A percentile compares a stretch with the other conserved stretches of the same genome.
Evolutionary conservation across 2,888 invertebrate genomes (phyloP).

Genomic region (Xylota sylvarum): DNA sequence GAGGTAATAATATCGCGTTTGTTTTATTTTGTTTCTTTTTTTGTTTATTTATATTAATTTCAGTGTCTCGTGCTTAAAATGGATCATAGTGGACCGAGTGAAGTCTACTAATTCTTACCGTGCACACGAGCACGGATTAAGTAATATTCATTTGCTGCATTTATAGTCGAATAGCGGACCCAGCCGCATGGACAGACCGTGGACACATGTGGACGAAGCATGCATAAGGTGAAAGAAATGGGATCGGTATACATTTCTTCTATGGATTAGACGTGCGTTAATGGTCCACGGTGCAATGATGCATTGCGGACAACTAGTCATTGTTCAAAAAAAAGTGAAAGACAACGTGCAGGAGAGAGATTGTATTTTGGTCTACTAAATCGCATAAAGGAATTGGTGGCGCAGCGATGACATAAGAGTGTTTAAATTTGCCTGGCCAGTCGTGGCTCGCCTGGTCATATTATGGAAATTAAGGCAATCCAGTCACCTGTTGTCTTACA

Average conservation of each 20-base stretch:
- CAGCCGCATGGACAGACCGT: not conserved
- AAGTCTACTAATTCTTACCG: conserved; percentile 1
- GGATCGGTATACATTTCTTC: conserved; percentile 64
- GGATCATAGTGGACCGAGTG: conserved; percentile 15
- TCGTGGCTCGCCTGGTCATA: not conserved
- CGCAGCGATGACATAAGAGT: not conserved
- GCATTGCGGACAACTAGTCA: conserved; percentile 57
- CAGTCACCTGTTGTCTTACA: not conserved
- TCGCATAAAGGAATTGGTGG: conserved; percentile 22
- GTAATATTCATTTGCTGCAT: conserved; percentile 66
- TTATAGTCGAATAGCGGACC: conserved; percentile 46
- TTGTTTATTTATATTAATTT: conserved; percentile 60
- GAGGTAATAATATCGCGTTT: conserved; percentile 23
- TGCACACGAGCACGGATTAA: conserved; percentile 48
- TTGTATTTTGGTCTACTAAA: conserved; percentile 34
- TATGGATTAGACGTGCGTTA: conserved; percentile 61
- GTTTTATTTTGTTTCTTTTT: conserved; percentile 32
- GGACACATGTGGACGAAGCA: conserved; percentile 22
- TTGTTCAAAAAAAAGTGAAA: conserved; percentile 71
- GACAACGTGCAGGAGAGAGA: conserved; percentile 33
- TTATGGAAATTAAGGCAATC: not conserved
- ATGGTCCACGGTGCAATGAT: conserved; percentile 64
- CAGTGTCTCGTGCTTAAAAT: conserved; percentile 44
- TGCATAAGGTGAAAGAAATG: conserved; percentile 61
- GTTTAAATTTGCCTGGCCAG: not conserved